Conservation (phyloP, 1,140 invertebrate genomes). For the Sycophila sp. region DNA sequence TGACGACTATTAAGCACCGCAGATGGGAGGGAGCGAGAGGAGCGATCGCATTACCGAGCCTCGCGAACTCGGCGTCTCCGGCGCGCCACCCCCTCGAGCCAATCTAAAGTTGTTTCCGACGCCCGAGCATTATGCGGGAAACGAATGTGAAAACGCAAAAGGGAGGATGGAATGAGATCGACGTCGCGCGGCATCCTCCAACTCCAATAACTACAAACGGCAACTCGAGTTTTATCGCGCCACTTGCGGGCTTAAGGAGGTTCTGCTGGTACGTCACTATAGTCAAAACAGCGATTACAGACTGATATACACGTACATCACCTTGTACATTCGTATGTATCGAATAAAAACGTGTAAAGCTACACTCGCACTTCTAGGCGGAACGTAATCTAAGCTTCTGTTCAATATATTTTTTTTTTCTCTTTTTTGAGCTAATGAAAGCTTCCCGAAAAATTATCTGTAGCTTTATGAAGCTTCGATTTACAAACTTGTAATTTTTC, state of each 20-base stretch:
- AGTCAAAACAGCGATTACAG: too few species aligned
- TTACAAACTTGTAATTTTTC: too few species aligned
- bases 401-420: too few species aligned
- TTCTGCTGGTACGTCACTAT: too few species aligned
- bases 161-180: background rate
- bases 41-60: background rate
- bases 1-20: background rate
- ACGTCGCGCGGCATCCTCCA: background rate
- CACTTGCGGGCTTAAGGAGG: background rate
- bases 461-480: too few species aligned
- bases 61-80: background rate
- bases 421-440: too few species aligned
- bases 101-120: background rate
- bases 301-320: too few species aligned
- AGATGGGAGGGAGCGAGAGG: background rate
- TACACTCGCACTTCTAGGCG: too few species aligned
- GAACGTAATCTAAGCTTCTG: too few species aligned
- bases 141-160: background rate
- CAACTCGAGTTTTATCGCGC: background rate
- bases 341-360: too few species aligned
- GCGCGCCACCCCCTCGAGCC: background rate
- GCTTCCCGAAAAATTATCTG: too few species aligned
- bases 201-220: conserved; percentile 3
- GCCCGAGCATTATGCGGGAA: background rate
- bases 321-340: too few species aligned